Conservation (phyloP, 2,113 vertebrate genomes). For the Sander lucioperca region DNA sequence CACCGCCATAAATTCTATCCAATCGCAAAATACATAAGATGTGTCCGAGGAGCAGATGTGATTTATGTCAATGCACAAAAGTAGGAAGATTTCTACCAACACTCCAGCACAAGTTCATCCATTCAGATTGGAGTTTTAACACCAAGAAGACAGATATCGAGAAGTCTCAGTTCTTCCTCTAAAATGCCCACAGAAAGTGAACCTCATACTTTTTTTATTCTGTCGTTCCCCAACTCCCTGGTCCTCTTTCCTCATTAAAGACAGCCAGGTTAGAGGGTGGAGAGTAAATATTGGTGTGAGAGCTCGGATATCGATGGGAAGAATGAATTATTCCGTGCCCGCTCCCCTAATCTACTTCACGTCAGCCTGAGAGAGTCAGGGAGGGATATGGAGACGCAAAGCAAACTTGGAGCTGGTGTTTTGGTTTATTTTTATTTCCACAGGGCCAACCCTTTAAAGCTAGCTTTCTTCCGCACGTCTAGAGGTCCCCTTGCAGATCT, state of each 20-base stretch:
- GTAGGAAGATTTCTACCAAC: conserved; percentile 30
- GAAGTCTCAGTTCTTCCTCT: neutral
- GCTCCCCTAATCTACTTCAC: conserved; percentile 54
- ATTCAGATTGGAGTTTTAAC: conserved; percentile 36
- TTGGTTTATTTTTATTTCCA: conserved; percentile 38
- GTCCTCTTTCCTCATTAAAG: conserved; percentile 58
- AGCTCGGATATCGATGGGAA: conserved; percentile 45
- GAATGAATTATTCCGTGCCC: conserved; percentile 56
- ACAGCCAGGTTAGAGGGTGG: conserved; percentile 43
- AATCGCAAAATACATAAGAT: conserved; percentile 64
- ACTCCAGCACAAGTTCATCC: conserved; percentile 31
- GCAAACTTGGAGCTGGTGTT: conserved; percentile 25
- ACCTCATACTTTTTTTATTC: neutral
- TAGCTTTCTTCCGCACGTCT: conserved; percentile 4
- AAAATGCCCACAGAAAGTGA: neutral
- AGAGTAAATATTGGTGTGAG: conserved; percentile 62
- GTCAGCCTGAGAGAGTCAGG: conserved; percentile 28
- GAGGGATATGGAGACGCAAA: conserved; percentile 42
- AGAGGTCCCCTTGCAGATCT: conserved; percentile 23
- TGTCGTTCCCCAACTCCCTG: neutral
- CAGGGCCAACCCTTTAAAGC: conserved; percentile 19
- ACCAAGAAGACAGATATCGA: conserved; percentile 33
- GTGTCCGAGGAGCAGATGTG: conserved; percentile 39
- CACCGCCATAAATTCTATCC: conserved; percentile 55
- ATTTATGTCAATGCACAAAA: conserved; percentile 62